Conservation (phyloP, 2,113 vertebrate species). For the Argyrosomus japonicus region DNA sequence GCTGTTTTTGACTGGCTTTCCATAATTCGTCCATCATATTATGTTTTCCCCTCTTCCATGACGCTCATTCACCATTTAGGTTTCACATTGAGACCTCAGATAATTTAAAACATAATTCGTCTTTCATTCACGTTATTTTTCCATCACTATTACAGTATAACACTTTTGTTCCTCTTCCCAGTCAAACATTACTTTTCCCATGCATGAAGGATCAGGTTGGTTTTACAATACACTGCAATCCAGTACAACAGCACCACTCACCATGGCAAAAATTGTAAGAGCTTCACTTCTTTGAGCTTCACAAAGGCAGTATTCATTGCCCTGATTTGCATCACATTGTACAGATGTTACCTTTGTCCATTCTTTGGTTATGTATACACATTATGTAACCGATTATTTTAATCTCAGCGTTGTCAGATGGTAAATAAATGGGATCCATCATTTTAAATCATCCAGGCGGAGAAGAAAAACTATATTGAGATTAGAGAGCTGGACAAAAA, state of each 20-base stretch:
- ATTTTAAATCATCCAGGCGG: background rate
- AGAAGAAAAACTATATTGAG: slow-evolving; percentile 1
- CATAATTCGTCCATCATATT: background rate
- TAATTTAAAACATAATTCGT: background rate
- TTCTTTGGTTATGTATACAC: too few species aligned
- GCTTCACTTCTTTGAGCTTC: background rate
- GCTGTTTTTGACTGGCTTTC: background rate
- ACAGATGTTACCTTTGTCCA: too few species aligned
- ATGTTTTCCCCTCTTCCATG: background rate
- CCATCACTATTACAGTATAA: background rate
- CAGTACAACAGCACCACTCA: background rate
- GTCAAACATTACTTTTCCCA: background rate
- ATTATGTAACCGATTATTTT: background rate
- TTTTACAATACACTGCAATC: background rate
- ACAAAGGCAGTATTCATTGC: too few species aligned
- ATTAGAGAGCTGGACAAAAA: background rate
- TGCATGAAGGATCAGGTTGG: background rate
- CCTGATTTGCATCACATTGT: too few species aligned
- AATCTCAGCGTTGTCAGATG: background rate
- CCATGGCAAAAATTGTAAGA: too few species aligned
- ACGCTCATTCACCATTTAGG: background rate
- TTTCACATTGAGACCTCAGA: slow-evolving; percentile 3
- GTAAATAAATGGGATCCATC: background rate
- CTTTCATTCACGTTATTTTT: background rate
- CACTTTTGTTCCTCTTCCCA: background rate